Evolutionary conservation across 2,113 vertebrate species (phyloP).

Genomic region (Falcunculus frontatus): DNA sequence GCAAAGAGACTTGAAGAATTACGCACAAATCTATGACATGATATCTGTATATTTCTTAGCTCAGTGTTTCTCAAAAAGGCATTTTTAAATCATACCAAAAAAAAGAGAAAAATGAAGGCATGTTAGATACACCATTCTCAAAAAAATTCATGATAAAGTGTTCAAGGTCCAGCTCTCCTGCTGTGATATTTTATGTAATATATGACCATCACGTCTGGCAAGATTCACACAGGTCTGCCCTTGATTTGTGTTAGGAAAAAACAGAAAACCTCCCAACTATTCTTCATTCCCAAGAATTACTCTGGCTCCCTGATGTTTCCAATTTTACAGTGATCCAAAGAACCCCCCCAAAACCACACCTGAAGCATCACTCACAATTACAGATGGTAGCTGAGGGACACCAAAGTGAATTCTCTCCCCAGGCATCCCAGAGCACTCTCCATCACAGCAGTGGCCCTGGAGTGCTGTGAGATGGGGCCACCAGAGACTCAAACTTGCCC

Average conservation of each 20-base stretch:
- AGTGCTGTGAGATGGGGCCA: background rate
- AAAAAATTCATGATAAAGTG: background rate
- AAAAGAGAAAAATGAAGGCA: background rate
- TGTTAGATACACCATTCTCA: background rate
- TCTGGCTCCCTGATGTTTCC: slow-evolving; percentile 43
- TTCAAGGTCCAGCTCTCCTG: background rate
- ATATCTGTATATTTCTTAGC: background rate
- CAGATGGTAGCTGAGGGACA: background rate
- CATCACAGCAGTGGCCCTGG: background rate
- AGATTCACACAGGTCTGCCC: slow-evolving; percentile 22
- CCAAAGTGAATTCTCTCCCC: background rate
- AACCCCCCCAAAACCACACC: slow-evolving; percentile 14
- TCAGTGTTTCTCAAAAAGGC: background rate
- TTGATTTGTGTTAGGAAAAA: slow-evolving; percentile 54
- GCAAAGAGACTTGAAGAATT: background rate
- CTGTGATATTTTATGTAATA: slow-evolving; percentile 13
- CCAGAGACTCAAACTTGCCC: background rate
- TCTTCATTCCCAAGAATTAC: slow-evolving; percentile 21
- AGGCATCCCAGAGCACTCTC: background rate
- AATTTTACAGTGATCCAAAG: slow-evolving; percentile 31
- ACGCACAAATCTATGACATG: background rate
- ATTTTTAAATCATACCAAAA: background rate
- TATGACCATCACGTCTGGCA: slow-evolving; percentile 11
- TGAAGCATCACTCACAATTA: slow-evolving; percentile 50
- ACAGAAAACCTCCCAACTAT: slow-evolving; percentile 34